Percentiles rank a stretch among this genome's conserved stretches.
Evolutionary conservation across 2,797 vertebrate species (phyloP).

Genomic region (Falco rusticolus): DNA sequence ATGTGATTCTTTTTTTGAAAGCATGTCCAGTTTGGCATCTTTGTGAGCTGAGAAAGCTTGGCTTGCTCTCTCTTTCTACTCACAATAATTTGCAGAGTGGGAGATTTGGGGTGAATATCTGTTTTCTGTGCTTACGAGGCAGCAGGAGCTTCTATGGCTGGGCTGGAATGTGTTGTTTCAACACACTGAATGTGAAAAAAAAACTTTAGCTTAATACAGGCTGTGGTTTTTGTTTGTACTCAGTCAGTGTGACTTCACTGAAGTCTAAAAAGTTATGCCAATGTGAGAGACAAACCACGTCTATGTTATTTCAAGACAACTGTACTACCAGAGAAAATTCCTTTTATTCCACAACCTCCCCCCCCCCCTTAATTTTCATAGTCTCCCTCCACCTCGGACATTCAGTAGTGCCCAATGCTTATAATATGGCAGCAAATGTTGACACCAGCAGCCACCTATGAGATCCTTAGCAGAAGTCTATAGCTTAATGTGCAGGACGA

Average conservation of each 20-base stretch:
- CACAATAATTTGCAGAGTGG: constrained; percentile 13
- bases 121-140: constrained; percentile 19
- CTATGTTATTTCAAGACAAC: constrained; percentile 55
- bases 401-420: background rate
- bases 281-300: constrained; percentile 44
- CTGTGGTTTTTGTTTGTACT: constrained; percentile 56
- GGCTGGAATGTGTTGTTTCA: constrained; percentile 64
- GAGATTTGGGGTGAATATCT: constrained; percentile 15
- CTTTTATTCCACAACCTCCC: background rate
- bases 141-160: constrained; percentile 13
- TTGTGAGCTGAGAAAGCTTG: background rate
- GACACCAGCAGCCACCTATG: background rate
- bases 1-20: background rate
- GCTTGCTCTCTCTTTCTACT: background rate
- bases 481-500: background rate
- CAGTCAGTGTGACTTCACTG: constrained; percentile 58
- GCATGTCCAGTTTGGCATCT: constrained; percentile 14
- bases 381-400: background rate
- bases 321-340: constrained; percentile 5
- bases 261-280: constrained; percentile 51
- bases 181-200: constrained; percentile 46
- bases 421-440: background rate
- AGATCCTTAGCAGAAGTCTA: background rate
- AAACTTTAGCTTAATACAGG: constrained; percentile 12
- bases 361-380: background rate